Conservation (phyloP, 2,113 vertebrate genomes). For the Mustelus asterias region DNA sequence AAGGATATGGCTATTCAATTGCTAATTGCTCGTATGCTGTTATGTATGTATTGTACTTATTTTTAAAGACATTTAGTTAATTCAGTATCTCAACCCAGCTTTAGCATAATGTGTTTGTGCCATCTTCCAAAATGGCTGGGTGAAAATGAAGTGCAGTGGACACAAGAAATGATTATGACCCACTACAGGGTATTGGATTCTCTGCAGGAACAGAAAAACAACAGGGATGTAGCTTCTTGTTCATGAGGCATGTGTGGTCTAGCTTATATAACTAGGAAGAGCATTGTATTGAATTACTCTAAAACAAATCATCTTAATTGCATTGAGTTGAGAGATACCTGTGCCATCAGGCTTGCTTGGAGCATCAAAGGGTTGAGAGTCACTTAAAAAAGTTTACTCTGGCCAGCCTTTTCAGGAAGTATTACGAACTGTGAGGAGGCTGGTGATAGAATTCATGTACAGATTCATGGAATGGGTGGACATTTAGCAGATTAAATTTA, state of each 20-base stretch:
- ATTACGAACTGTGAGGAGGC: too few species aligned
- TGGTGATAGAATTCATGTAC: too few species aligned
- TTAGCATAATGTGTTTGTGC: not conserved
- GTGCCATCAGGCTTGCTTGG: not conserved
- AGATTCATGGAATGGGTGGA: too few species aligned
- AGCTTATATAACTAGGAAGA: not conserved
- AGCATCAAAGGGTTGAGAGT: not conserved
- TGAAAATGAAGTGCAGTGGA: not conserved
- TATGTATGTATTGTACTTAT: not conserved
- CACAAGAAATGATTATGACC: not conserved
- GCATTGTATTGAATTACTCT: not conserved
- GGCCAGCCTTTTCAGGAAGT: not conserved
- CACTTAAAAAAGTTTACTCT: not conserved
- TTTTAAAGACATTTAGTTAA: not conserved
- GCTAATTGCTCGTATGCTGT: not conserved
- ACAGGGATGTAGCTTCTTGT: not conserved
- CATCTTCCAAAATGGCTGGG: not conserved
- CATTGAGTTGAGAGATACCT: not conserved
- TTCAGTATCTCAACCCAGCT: not conserved
- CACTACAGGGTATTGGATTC: not conserved
- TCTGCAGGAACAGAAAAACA: not conserved
- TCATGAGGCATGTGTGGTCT: not conserved
- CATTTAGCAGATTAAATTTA: too few species aligned
- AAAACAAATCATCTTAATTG: not conserved
- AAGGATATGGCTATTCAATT: not conserved